phyloP scores from a whole-genome alignment of 1,140 invertebrate genomes.

The Drosophila mayri region DNA sequence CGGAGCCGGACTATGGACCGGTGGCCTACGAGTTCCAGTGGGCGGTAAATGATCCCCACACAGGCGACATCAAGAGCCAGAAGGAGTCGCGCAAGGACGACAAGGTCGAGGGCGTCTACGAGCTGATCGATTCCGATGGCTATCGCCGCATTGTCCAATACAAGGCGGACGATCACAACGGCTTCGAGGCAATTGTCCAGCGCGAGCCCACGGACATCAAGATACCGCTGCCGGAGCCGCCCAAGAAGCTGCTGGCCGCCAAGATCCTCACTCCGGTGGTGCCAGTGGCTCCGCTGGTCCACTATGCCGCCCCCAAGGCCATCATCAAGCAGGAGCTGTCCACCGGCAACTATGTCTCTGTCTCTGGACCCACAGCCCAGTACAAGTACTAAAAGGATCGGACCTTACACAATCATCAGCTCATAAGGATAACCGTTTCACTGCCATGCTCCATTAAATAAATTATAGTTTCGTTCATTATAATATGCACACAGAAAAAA shows the following conservation, averaged over 20 bases:
- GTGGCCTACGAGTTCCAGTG: constrained; percentile 87
- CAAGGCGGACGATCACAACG: constrained; percentile 90
- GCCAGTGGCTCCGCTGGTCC: constrained; percentile 61
- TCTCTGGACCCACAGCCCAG: constrained; percentile 67
- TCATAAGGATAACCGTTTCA: constrained; percentile 29
- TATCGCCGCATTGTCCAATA: constrained; percentile 90
- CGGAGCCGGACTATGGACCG: constrained; percentile 71
- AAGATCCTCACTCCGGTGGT: constrained; percentile 64
- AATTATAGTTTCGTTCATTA: constrained; percentile 35
- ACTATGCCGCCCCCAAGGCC: constrained; percentile 62
- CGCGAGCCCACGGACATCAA: constrained; percentile 86
- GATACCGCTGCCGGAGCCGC: constrained; percentile 83
- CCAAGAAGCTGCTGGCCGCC: constrained; percentile 76
- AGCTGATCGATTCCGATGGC: constrained; percentile 88
- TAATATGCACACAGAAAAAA: constrained; percentile 31
- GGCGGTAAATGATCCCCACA: constrained; percentile 86
- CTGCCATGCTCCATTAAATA: constrained; percentile 36
- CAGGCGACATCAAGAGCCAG: constrained; percentile 87
- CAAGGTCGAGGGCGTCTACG: constrained; percentile 87
- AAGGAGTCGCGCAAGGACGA: constrained; percentile 87
- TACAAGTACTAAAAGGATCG: constrained; percentile 68
- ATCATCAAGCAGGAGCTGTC: constrained; percentile 52
- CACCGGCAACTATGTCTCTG: constrained; percentile 72
- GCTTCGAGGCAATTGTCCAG: constrained; percentile 89
- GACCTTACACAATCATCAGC: neutral